These are phyloP conservation scores for Nomada ruficornis DNA, from an alignment of 2,888 invertebrate genomes.

Conservation along the genomic window DNA sequence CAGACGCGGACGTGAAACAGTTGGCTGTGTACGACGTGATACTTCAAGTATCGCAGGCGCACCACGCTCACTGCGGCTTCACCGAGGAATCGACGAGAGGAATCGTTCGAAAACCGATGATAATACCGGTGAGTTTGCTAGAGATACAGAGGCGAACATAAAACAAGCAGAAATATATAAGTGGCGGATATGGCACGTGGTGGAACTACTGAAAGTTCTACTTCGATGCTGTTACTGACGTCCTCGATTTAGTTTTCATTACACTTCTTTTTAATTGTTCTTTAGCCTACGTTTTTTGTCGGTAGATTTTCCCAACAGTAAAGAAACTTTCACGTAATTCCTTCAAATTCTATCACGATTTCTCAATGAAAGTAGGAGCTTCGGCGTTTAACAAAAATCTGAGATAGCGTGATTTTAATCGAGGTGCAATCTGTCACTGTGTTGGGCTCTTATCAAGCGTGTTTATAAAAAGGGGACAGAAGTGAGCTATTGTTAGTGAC, in stretches of 20 bases:
- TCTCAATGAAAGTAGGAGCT: too few species aligned
- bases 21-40: conserved; percentile 92
- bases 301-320: too few species aligned
- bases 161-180: background rate
- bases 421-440: too few species aligned
- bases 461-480: background rate
- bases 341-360: too few species aligned
- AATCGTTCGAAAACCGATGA: conserved; percentile 89
- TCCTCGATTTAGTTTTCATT: too few species aligned
- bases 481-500: background rate
- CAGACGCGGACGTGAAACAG: conserved; percentile 86
- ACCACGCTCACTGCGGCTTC: conserved; percentile 94
- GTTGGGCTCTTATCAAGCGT: too few species aligned
- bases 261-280: too few species aligned
- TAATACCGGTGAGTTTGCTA: conserved; percentile 85
- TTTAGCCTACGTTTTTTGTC: too few species aligned
- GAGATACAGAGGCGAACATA: conserved; percentile 1
- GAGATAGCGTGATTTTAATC: too few species aligned
- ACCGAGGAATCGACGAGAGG: conserved; percentile 93
- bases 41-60: conserved; percentile 92
- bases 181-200: conserved; percentile 1
- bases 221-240: too few species aligned
- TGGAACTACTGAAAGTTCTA: background rate
- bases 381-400: too few species aligned
- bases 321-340: too few species aligned